Evolutionary conservation across 2,797 vertebrate species (phyloP).

Genomic region (Cynodonichthys magdalenae): DNA sequence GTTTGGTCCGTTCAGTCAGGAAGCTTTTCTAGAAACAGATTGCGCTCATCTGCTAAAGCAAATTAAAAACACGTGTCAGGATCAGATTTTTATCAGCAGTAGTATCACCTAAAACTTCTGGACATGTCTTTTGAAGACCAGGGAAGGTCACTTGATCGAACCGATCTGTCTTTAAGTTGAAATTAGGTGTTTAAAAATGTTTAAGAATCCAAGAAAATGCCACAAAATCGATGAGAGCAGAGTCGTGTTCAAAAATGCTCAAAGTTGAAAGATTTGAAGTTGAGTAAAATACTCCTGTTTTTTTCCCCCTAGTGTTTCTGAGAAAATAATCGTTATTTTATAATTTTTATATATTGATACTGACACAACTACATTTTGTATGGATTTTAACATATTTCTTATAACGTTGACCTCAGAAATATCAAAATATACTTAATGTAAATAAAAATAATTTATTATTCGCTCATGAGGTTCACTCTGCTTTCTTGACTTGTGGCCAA

Average conservation of each 20-base stretch:
- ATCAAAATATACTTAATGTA: too few species aligned
- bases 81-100: conserved; percentile 17
- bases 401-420: too few species aligned
- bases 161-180: not conserved
- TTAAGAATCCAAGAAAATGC: conserved; percentile 3
- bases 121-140: not conserved
- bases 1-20: conserved; percentile 32
- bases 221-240: conserved; percentile 22
- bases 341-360: too few species aligned
- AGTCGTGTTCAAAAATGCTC: not conserved
- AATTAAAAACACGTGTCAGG: not conserved
- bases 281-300: too few species aligned
- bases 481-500: conserved; percentile 7
- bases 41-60: conserved; percentile 4
- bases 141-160: not conserved
- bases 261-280: too few species aligned
- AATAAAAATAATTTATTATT: too few species aligned
- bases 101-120: conserved; percentile 3
- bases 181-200: not conserved
- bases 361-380: too few species aligned
- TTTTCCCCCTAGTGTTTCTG: too few species aligned
- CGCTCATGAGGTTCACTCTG: not conserved
- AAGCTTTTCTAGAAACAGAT: conserved; percentile 27
- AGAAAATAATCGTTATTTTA: too few species aligned
- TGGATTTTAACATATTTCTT: too few species aligned